Evolutionary conservation across 2,797 vertebrate genomes (phyloP).

Genomic region (Peromyscus aztecus): DNA sequence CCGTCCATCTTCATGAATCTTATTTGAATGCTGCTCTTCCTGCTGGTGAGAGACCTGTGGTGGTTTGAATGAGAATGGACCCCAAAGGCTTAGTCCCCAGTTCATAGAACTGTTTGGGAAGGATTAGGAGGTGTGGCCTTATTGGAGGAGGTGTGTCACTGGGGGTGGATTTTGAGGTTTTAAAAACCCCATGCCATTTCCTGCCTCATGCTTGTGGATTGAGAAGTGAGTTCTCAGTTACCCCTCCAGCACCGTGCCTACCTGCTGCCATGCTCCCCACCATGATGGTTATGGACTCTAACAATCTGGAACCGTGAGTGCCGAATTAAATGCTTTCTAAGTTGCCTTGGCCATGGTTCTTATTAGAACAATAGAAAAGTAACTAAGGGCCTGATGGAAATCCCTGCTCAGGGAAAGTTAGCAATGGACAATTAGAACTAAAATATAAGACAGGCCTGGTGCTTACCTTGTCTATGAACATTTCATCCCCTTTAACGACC

Average conservation of each 20-base stretch:
- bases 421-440: slow-evolving; percentile 6
- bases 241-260: neutral
- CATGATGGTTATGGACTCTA: neutral
- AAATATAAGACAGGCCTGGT: neutral
- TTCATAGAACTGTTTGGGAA: neutral
- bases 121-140: neutral
- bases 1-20: neutral
- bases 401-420: neutral
- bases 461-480: neutral
- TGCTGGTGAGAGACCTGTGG: neutral
- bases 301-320: neutral
- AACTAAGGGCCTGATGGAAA: neutral
- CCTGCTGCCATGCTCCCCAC: neutral
- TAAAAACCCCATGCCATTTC: neutral
- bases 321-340: neutral
- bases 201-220: neutral
- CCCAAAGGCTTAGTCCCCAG: neutral
- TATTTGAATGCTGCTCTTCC: neutral
- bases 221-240: neutral
- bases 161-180: neutral
- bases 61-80: neutral
- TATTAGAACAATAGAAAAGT: neutral
- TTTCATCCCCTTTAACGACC: neutral
- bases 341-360: neutral
- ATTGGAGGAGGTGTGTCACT: neutral